phyloP scores from a whole-genome alignment of 2,113 vertebrate species.

The Pelecanoides urinatrix region DNA sequence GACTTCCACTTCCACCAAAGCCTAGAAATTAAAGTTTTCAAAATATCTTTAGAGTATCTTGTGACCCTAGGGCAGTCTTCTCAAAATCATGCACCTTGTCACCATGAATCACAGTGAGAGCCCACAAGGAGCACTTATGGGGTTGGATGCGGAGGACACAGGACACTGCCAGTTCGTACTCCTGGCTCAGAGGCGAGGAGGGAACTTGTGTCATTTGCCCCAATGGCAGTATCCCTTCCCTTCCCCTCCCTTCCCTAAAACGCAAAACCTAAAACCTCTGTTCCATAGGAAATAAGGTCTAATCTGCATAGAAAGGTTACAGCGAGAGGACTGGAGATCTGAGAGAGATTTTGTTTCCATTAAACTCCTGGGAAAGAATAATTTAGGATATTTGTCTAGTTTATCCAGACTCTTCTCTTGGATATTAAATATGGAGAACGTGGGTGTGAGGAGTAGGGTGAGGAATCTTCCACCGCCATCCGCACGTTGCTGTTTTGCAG shows the following conservation, averaged over 20 bases:
- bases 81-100: not conserved
- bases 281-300: not conserved
- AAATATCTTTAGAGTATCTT: not conserved
- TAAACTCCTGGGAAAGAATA: not conserved
- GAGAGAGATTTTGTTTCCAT: not conserved
- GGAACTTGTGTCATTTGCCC: not conserved
- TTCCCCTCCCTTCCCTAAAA: not conserved
- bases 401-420: not conserved
- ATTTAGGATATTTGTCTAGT: not conserved
- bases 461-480: fast-evolving
- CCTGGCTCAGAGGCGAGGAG: not conserved
- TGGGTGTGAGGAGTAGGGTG: fast-evolving
- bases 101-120: not conserved
- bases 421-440: not conserved
- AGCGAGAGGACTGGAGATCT: not conserved
- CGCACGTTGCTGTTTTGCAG: not conserved
- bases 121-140: not conserved
- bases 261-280: not conserved
- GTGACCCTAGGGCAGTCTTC: not conserved
- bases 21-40: not conserved
- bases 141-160: not conserved
- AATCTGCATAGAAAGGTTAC: not conserved
- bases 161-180: not conserved
- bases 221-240: not conserved
- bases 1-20: not conserved